Percentiles rank a stretch among this genome's conserved stretches.
phyloP scores from a whole-genome alignment of 2,797 vertebrate species.

The Adrianichthys oophorus region DNA sequence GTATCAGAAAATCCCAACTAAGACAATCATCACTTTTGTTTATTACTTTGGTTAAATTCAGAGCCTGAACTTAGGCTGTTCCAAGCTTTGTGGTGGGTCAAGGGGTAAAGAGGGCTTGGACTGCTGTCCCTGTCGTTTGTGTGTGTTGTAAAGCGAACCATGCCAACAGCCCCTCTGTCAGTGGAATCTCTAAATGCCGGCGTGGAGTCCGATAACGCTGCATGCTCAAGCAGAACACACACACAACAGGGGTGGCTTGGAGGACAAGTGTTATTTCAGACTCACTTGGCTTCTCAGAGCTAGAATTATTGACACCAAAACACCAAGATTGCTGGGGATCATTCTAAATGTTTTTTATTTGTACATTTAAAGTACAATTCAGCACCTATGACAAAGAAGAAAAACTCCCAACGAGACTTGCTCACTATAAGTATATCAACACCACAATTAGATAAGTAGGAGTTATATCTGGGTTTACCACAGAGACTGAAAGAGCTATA shows the following conservation, averaged over 20 bases:
- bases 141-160: constrained; percentile 71
- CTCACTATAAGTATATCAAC: constrained; percentile 39
- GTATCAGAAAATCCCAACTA: constrained; percentile 3
- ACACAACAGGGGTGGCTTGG: constrained; percentile 18
- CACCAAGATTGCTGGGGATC: background rate
- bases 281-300: constrained; percentile 5
- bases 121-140: constrained; percentile 39
- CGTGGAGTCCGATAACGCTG: constrained; percentile 36
- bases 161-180: constrained; percentile 59
- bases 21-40: background rate
- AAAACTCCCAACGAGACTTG: constrained; percentile 21
- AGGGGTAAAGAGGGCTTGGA: constrained; percentile 20
- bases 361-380: constrained; percentile 21
- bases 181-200: constrained; percentile 71
- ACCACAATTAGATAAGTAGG: constrained; percentile 52
- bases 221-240: constrained; percentile 27
- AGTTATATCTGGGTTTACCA: constrained; percentile 57
- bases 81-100: constrained; percentile 10
- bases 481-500: constrained; percentile 52
- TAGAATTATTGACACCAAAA: constrained; percentile 18
- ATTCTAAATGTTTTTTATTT: constrained; percentile 12
- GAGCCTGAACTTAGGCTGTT: constrained; percentile 24
- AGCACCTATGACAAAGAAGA: constrained; percentile 17
- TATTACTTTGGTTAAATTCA: background rate
- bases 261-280: constrained; percentile 31